Percentiles rank a stretch among this genome's conserved stretches.
These are phyloP conservation scores for Cephus cinctus DNA, from an alignment of 1,140 invertebrate species.

Conservation along the genomic window DNA sequence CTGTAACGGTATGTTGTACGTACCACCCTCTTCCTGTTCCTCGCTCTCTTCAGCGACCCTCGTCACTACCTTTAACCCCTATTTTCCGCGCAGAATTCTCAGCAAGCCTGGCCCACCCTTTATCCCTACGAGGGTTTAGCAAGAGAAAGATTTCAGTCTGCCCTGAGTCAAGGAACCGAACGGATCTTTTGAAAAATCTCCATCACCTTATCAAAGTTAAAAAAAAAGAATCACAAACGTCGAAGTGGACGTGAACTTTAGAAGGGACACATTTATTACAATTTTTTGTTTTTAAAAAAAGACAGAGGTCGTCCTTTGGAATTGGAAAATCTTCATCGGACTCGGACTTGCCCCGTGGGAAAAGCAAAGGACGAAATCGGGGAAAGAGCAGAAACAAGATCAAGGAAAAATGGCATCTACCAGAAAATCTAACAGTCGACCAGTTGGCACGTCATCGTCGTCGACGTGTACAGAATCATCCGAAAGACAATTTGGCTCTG, in stretches of 20 bases:
- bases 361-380: conserved; percentile 28
- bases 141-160: conserved; percentile 32
- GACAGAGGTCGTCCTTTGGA: conserved; percentile 33
- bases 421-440: conserved; percentile 59
- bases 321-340: conserved; percentile 43
- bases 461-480: conserved; percentile 42
- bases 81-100: conserved; percentile 10
- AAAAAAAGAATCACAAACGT: too few relatives aligned
- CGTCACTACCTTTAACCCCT: not conserved
- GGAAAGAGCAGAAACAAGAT: conserved; percentile 28
- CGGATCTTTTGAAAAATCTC: too few relatives aligned
- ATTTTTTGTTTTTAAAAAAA: conserved; percentile 14
- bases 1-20: conserved; percentile 33
- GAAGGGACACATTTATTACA: too few relatives aligned
- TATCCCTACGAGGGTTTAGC: conserved; percentile 17
- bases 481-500: conserved; percentile 40
- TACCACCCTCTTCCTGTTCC: conserved; percentile 39
- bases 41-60: conserved; percentile 1
- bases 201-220: too few relatives aligned
- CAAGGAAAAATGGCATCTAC: conserved; percentile 44
- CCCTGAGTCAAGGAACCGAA: too few relatives aligned
- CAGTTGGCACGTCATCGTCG: conserved; percentile 57
- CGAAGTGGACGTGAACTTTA: too few relatives aligned
- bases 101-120: conserved; percentile 5
- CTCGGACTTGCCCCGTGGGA: conserved; percentile 44